Percentiles rank a stretch among this genome's conserved stretches.
These are phyloP conservation scores for Pangasianodon hypophthalmus DNA, from an alignment of 2,113 vertebrate species.

Conservation along the genomic window DNA sequence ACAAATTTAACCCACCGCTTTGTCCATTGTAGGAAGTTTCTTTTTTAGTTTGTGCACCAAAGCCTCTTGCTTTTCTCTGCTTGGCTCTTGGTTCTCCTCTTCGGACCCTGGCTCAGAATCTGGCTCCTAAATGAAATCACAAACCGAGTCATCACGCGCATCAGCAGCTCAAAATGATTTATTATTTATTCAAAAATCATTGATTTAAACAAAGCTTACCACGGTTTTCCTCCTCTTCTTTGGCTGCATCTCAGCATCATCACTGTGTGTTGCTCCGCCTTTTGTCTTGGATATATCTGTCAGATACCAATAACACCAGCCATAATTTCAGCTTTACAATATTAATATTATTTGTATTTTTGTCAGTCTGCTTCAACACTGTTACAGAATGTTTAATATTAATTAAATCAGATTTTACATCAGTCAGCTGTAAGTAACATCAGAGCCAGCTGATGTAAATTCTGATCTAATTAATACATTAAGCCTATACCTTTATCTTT, in stretches of 20 bases:
- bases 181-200: background rate
- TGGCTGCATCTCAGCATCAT: constrained; percentile 61
- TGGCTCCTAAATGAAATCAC: constrained; percentile 22
- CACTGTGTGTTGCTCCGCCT: constrained; percentile 71
- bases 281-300: constrained; percentile 75
- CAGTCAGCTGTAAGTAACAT: background rate
- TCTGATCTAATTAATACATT: background rate
- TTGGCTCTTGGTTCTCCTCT: constrained; percentile 68
- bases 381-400: no score
- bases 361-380: background rate
- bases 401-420: background rate
- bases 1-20: constrained; percentile 75
- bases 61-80: constrained; percentile 81
- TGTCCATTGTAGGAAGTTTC: constrained; percentile 84
- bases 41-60: constrained; percentile 86
- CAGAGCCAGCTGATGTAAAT: background rate
- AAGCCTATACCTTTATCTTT: constrained; percentile 73
- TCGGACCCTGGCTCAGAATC: constrained; percentile 47
- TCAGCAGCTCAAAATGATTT: background rate
- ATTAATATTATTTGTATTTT: background rate
- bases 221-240: constrained; percentile 74
- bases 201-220: constrained; percentile 68
- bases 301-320: background rate
- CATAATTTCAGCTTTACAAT: background rate
- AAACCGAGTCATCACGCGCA: constrained; percentile 18